phyloP scores from a whole-genome alignment of 2,113 vertebrate genomes.

The Stigmatopora nigra region DNA sequence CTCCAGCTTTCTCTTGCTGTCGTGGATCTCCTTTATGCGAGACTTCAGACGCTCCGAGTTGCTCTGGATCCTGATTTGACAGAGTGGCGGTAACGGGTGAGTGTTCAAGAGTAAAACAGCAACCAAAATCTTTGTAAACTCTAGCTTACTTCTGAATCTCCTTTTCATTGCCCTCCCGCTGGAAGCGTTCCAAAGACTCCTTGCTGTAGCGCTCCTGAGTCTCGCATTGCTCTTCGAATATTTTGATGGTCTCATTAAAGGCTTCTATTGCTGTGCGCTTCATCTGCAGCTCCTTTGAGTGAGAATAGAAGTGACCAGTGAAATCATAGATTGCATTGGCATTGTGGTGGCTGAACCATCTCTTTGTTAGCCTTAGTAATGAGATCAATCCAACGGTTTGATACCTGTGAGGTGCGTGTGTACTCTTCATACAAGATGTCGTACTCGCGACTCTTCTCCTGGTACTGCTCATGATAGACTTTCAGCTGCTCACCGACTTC shows the following conservation, averaged over 20 bases:
- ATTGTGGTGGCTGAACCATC: too few relatives aligned
- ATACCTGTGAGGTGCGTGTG: conserved; percentile 93
- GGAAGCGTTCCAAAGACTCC: conserved; percentile 94
- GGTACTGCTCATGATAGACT: conserved; percentile 92
- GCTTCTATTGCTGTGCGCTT: conserved; percentile 97
- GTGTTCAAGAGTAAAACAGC: not conserved
- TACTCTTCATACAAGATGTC: conserved; percentile 96
- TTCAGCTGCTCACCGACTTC: conserved; percentile 96
- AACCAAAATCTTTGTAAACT: not conserved
- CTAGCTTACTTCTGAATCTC: conserved; percentile 86
- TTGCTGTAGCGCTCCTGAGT: conserved; percentile 97
- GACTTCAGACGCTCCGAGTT: conserved; percentile 96
- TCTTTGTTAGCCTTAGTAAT: too few relatives aligned
- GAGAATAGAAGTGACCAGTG: not conserved
- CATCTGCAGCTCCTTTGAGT: conserved; percentile 89
- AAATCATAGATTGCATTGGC: not conserved
- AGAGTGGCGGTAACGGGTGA: not conserved
- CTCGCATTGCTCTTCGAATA: conserved; percentile 98
- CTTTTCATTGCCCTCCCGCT: conserved; percentile 92
- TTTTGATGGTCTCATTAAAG: conserved; percentile 98
- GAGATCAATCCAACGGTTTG: not conserved
- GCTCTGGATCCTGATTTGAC: conserved; percentile 79
- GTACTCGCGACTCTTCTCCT: conserved; percentile 96
- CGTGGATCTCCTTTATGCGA: conserved; percentile 94
- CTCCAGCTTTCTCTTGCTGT: conserved; percentile 87